Evolutionary conservation across 2,797 vertebrate species (phyloP).

Genomic region (Rhynchotus rufescens): DNA sequence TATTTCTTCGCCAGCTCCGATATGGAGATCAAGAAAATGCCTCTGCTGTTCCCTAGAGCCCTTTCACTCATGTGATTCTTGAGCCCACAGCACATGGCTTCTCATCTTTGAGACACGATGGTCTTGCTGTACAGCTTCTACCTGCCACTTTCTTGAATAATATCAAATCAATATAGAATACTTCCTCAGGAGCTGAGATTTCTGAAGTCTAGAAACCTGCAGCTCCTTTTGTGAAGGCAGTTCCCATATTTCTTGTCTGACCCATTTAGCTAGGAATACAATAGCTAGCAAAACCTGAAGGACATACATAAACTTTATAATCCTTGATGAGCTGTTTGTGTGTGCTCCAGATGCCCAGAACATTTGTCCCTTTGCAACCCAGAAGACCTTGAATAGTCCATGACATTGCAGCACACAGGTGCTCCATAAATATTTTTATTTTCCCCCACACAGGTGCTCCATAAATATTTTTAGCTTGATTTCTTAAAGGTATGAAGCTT

Average conservation of each 20-base stretch:
- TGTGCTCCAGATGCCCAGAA: constrained; percentile 7
- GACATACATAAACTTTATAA: not conserved
- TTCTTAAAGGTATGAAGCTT: not conserved
- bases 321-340: not conserved
- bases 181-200: not conserved
- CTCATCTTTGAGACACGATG: not conserved
- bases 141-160: not conserved
- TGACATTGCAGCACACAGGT: not conserved
- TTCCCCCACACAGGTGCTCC: not conserved
- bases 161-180: not conserved
- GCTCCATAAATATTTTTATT: not conserved
- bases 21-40: not conserved
- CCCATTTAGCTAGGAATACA: not conserved
- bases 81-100: not conserved
- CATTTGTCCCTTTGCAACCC: not conserved
- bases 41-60: not conserved
- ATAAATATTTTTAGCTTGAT: not conserved
- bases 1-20: not conserved
- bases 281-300: not conserved
- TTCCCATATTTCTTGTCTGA: not conserved
- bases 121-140: not conserved
- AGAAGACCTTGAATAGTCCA: constrained; percentile 8
- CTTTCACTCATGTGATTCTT: not conserved
- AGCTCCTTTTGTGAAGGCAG: not conserved
- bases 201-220: not conserved